phyloP scores from a whole-genome alignment of 2,113 vertebrate genomes.

The Anolis sagrei region DNA sequence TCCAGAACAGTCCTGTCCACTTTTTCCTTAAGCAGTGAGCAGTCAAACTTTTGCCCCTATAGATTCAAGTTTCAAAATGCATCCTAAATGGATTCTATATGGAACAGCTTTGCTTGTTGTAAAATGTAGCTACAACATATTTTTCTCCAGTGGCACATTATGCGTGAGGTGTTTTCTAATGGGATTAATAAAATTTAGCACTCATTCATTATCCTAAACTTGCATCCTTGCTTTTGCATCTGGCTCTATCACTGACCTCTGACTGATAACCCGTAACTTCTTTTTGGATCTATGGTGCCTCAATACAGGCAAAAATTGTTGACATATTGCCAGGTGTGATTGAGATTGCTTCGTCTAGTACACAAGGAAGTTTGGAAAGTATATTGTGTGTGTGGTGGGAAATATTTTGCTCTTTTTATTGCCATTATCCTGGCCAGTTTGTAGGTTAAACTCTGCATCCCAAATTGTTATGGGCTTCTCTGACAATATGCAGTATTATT shows the following conservation, averaged over 20 bases:
- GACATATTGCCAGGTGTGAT: slow-evolving; percentile 31
- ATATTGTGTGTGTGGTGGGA: neutral
- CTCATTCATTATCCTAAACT: slow-evolving; percentile 45
- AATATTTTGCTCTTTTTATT: neutral
- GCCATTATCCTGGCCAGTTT: slow-evolving; percentile 25
- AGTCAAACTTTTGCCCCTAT: neutral
- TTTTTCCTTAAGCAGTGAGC: neutral
- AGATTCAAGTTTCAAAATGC: neutral
- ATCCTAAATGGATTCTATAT: neutral
- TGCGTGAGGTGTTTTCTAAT: slow-evolving; percentile 11
- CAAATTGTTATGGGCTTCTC: neutral
- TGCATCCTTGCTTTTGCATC: slow-evolving; percentile 44
- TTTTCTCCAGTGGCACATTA: slow-evolving; percentile 18
- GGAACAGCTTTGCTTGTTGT: neutral
- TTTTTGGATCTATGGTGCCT: slow-evolving; percentile 51
- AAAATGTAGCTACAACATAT: neutral
- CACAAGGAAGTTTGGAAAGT: slow-evolving; percentile 37
- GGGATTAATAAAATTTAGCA: slow-evolving; percentile 58
- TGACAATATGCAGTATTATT: neutral
- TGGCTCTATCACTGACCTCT: slow-evolving; percentile 36
- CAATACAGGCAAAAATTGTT: slow-evolving; percentile 51
- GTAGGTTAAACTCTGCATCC: slow-evolving; percentile 7
- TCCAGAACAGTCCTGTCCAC: neutral
- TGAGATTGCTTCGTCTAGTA: slow-evolving; percentile 9
- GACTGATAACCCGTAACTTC: slow-evolving; percentile 27